phyloP scores from a whole-genome alignment of 1,140 invertebrate species.

The Drosophila nebulosa region DNA sequence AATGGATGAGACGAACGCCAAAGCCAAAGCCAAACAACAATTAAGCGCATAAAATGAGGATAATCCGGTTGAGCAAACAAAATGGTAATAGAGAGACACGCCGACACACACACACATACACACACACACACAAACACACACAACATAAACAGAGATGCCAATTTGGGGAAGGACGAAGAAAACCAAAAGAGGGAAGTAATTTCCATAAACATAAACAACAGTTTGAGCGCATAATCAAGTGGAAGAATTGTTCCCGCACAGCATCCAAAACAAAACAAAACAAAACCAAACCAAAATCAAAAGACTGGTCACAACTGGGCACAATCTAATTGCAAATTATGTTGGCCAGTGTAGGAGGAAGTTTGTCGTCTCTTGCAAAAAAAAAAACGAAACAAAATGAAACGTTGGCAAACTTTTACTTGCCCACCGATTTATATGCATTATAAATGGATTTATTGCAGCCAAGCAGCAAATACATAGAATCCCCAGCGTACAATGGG shows the following conservation, averaged over 20 bases:
- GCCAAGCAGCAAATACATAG: background rate
- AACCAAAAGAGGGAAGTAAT: constrained; percentile 41
- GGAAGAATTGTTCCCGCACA: constrained; percentile 11
- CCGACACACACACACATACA: background rate
- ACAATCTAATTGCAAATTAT: constrained; percentile 71
- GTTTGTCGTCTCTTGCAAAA: background rate
- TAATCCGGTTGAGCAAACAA: constrained; percentile 42
- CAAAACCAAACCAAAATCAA: too few relatives aligned
- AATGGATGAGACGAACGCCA: background rate
- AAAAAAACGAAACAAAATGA: background rate
- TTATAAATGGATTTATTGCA: constrained; percentile 24
- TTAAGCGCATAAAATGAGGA: constrained; percentile 66
- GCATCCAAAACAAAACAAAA: background rate
- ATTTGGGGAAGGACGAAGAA: background rate
- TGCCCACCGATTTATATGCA: constrained; percentile 29
- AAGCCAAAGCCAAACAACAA: constrained; percentile 68
- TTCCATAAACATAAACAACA: constrained; percentile 73
- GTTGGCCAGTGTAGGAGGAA: constrained; percentile 38
- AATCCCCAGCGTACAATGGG: background rate
- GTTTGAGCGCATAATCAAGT: constrained; percentile 64
- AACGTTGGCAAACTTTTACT: background rate
- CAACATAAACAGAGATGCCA: background rate
- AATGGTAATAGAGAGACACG: background rate
- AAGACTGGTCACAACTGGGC: too few relatives aligned
- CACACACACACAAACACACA: too few relatives aligned